Evolutionary conservation across 2,888 invertebrate genomes (phyloP).

Genomic region (Ypsolopha scabrella): DNA sequence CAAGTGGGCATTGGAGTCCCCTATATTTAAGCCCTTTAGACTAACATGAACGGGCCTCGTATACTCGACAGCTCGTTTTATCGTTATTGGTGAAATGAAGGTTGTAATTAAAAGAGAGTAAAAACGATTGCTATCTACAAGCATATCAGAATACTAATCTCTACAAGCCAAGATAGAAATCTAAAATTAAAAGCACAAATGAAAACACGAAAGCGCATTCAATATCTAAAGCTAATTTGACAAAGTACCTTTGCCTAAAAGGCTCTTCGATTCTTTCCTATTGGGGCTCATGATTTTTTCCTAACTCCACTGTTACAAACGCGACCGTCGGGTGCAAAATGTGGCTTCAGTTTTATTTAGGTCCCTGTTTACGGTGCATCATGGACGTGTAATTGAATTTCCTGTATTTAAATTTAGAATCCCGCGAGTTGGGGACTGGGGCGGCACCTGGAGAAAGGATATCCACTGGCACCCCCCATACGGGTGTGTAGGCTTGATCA

Average conservation of each 20-base stretch:
- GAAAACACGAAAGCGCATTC: background rate
- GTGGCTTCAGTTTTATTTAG: constrained; percentile 57
- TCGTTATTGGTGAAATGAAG: too few relatives aligned
- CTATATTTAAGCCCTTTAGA: too few relatives aligned
- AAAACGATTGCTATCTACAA: too few relatives aligned
- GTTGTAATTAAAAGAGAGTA: too few relatives aligned
- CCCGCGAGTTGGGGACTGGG: constrained; percentile 18
- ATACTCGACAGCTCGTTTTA: too few relatives aligned
- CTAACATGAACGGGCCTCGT: too few relatives aligned
- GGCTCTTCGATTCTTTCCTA: constrained; percentile 35
- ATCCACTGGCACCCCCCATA: background rate
- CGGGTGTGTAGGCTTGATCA: too few relatives aligned
- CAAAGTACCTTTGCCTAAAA: constrained; percentile 32
- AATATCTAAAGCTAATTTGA: background rate
- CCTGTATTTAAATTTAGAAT: constrained; percentile 60
- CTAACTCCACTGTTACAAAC: constrained; percentile 17
- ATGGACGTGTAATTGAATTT: constrained; percentile 61
- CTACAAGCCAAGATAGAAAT: background rate
- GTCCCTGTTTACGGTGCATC: constrained; percentile 59
- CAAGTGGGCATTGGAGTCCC: too few relatives aligned
- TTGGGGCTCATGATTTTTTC: constrained; percentile 17
- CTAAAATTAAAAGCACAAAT: constrained; percentile 9
- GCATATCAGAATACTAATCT: too few relatives aligned
- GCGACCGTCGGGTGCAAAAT: constrained; percentile 33
- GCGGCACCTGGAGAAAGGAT: constrained; percentile 12